These are phyloP conservation scores for Amazonetta brasiliensis DNA, from an alignment of 2,797 vertebrate genomes.

Conservation along the genomic window DNA sequence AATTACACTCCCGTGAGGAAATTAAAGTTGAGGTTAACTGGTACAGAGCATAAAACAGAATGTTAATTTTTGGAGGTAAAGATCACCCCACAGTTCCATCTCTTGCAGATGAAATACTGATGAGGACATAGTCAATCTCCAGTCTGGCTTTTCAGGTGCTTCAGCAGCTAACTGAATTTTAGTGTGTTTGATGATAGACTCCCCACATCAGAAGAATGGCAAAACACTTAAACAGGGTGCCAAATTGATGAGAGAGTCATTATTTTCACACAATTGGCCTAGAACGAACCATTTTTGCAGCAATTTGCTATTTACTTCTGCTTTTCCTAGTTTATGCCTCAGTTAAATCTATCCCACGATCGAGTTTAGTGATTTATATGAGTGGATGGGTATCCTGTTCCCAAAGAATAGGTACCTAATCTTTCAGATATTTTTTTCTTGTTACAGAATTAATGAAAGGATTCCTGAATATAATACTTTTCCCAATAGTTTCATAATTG, in stretches of 20 bases:
- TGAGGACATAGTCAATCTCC: neutral
- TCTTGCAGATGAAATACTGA: neutral
- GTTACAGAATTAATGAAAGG: neutral
- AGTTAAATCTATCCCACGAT: neutral
- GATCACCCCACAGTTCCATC: rapidly evolving
- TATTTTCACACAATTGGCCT: neutral
- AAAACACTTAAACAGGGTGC: neutral
- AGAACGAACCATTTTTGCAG: neutral
- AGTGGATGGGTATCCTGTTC: neutral
- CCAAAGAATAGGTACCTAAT: neutral
- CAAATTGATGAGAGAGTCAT: neutral
- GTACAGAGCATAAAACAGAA: neutral
- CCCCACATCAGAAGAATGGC: neutral
- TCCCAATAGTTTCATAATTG: neutral
- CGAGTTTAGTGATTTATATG: neutral
- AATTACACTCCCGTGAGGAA: neutral
- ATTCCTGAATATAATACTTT: neutral
- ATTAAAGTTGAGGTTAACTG: neutral
- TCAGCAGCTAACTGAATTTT: neutral
- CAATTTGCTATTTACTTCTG: neutral
- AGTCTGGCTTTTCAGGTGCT: neutral
- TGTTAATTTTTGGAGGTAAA: neutral
- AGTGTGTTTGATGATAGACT: neutral
- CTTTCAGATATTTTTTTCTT: neutral
- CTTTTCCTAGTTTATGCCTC: neutral